Evolutionary conservation across 1,140 invertebrate species (phyloP).

Genomic region (Drosophila varians): DNA sequence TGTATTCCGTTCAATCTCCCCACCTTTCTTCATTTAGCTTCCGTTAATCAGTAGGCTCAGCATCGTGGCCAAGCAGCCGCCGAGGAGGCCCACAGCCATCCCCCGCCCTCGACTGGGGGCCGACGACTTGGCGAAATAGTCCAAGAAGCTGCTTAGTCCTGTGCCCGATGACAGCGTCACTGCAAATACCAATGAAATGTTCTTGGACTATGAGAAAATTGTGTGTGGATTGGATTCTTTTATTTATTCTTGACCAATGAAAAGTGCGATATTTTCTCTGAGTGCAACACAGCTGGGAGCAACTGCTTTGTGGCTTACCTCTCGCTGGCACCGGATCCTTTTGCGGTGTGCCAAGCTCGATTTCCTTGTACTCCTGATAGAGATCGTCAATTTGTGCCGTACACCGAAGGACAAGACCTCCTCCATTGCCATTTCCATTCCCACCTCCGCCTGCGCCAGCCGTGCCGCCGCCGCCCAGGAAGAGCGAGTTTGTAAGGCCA

Average conservation of each 20-base stretch:
- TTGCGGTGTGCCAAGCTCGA: conserved; percentile 84
- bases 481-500: conserved; percentile 20
- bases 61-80: conserved; percentile 27
- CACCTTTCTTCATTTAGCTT: conserved; percentile 38
- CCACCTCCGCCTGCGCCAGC: conserved; percentile 14
- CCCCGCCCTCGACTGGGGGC: conserved; percentile 16
- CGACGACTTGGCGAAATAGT: conserved; percentile 63
- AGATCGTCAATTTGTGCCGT: conserved; percentile 85
- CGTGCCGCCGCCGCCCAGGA: background rate
- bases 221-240: background rate
- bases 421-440: conserved; percentile 28
- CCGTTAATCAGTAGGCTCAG: conserved; percentile 31
- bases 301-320: conserved; percentile 83
- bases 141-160: conserved; percentile 60
- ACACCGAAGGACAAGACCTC: conserved; percentile 84
- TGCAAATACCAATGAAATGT: conserved; percentile 49
- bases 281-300: conserved; percentile 13
- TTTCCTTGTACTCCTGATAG: conserved; percentile 85
- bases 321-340: conserved; percentile 85
- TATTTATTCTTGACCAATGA: background rate
- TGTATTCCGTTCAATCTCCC: background rate
- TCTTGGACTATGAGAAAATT: conserved; percentile 12
- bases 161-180: conserved; percentile 71
- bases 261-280: background rate
- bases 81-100: conserved; percentile 1